These are phyloP conservation scores for Morelia viridis DNA, from an alignment of 2,797 vertebrate genomes.

Conservation along the genomic window DNA sequence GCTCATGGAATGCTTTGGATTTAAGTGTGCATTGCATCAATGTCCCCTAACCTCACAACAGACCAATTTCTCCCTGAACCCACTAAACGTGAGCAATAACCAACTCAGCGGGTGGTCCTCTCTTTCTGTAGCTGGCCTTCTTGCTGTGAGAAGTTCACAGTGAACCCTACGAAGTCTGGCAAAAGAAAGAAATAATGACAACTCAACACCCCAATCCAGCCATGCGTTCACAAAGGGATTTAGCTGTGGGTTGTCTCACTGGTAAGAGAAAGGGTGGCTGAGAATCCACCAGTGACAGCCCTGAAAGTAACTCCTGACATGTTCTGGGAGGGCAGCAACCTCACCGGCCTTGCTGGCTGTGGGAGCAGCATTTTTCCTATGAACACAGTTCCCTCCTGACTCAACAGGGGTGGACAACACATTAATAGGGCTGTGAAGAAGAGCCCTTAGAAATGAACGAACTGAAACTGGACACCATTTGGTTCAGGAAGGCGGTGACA, in stretches of 20 bases:
- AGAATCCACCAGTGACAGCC: background rate
- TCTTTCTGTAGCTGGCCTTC: background rate
- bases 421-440: background rate
- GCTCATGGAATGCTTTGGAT: background rate
- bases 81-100: background rate
- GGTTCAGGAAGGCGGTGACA: background rate
- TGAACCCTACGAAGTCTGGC: background rate
- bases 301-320: background rate
- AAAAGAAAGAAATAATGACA: background rate
- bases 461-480: background rate
- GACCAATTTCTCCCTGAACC: background rate
- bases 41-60: background rate
- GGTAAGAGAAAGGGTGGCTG: background rate
- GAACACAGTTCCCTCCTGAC: background rate
- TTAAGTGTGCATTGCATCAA: background rate
- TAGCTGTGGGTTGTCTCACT: background rate
- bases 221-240: background rate
- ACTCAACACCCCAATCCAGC: background rate
- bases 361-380: background rate
- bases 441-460: background rate
- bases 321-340: background rate
- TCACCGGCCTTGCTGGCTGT: background rate
- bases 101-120: background rate
- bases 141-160: background rate
- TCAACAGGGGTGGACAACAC: background rate